Base-by-base conservation (phyloP, 1,140 invertebrate species). In the Pantala flavescens region DNA sequence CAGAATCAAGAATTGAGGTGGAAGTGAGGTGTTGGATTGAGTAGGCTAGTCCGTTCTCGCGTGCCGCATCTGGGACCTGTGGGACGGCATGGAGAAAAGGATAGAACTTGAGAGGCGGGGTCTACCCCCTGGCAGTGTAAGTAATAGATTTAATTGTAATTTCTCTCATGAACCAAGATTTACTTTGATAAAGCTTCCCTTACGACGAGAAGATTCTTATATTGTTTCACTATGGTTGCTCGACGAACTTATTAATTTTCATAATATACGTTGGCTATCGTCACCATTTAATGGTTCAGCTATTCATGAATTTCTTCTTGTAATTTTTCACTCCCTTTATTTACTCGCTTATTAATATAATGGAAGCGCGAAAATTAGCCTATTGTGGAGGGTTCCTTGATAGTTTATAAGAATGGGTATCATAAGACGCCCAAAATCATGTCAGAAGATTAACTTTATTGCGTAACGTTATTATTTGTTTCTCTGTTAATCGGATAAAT, bases 61-160 rank as follows among this genome's bases (percentile, higher is more conserved):
- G 71, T 72, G 24, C 71, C 71, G 71, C 24, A 42, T 28, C 24
- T 36, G 24, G 71, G 71, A 28, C 42, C 71, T 63, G 49, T 16
- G n/a, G 49, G n/a, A 63, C 49, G 49, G 49, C 49, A 96, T 97
- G 94, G 94, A 96, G 86, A 96, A 96, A 82, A 89, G 94, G 84
- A 91, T 96, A 87, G 90, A 93, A 80, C 87, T 96, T 80, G 94
- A 96, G 84, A 91, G 92, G 84, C 86, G 93, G 79, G 93, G 93
- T 82, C 90, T 89, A 82, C 89, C 87, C 81, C 89, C 93, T 77
- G 89, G 87, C 80, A 88, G 94, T 86, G 94, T 96, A 88, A 90
- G 89, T 85, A 79, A 36, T 42, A 24, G 70, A 28, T 11, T 36
- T 36, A 43, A 28, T 71, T 70, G 24, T 21, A 74, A 7, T 70